Evolutionary conservation across 2,113 vertebrate species (phyloP).

Genomic region (Zosterops hypoxanthus): DNA sequence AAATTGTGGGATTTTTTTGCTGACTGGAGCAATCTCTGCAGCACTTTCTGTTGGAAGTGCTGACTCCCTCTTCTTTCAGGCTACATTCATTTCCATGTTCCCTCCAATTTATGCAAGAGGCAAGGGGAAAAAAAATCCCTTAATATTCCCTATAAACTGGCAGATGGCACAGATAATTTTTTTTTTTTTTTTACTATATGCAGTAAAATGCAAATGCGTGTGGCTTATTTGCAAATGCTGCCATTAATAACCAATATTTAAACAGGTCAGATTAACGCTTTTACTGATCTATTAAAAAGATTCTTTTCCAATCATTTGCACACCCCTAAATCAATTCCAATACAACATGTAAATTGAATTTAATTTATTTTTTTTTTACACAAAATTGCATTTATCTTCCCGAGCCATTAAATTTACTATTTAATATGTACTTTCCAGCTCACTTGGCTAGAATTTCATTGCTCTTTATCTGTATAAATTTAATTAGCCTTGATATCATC

Average conservation of each 20-base stretch:
- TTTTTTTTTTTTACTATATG: slow-evolving; percentile 46
- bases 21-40: slow-evolving; percentile 77
- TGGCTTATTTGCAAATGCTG: slow-evolving; percentile 70
- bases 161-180: slow-evolving; percentile 64
- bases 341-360: slow-evolving; percentile 77
- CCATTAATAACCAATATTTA: slow-evolving; percentile 77
- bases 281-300: slow-evolving; percentile 67
- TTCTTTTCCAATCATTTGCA: slow-evolving; percentile 74
- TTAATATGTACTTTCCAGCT: slow-evolving; percentile 83
- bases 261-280: slow-evolving; percentile 71
- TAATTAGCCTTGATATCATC: slow-evolving; percentile 87
- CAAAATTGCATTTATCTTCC: slow-evolving; percentile 77
- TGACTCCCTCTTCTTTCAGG: slow-evolving; percentile 74
- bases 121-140: slow-evolving; percentile 60
- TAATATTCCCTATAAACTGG: slow-evolving; percentile 71
- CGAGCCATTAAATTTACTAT: slow-evolving; percentile 79
- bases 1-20: slow-evolving; percentile 73
- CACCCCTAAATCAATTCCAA: slow-evolving; percentile 79
- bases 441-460: slow-evolving; percentile 82
- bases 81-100: slow-evolving; percentile 47
- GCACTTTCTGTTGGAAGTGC: slow-evolving; percentile 78
- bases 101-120: slow-evolving; percentile 66
- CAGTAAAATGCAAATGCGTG: slow-evolving; percentile 76
- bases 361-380: slow-evolving; percentile 70
- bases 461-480: slow-evolving; percentile 86